These are phyloP conservation scores for Xylocopa sonorina DNA, from an alignment of 1,140 invertebrate genomes.

Conservation along the genomic window DNA sequence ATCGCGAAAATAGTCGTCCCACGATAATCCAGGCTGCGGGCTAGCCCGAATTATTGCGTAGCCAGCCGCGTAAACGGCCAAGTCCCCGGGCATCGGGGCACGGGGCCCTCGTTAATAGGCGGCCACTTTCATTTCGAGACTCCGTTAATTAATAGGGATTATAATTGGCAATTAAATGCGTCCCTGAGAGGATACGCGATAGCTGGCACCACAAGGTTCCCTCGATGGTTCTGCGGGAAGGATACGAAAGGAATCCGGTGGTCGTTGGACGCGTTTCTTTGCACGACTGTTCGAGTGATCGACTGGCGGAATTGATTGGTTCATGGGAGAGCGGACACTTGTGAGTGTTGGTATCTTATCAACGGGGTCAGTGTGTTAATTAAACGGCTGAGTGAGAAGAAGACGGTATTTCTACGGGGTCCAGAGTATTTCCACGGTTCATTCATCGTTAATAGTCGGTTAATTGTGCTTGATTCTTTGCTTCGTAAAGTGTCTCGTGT, in stretches of 20 bases:
- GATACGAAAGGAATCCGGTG: neutral
- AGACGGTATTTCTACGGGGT: too few species aligned
- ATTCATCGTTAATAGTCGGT: too few species aligned
- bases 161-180: constrained; percentile 79
- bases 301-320: neutral
- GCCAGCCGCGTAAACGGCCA: constrained; percentile 72
- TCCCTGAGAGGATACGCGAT: constrained; percentile 23
- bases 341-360: neutral
- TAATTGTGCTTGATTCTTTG: too few species aligned
- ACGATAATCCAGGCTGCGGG: constrained; percentile 76
- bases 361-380: too few species aligned
- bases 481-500: too few species aligned
- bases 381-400: too few species aligned
- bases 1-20: constrained; percentile 75
- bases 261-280: neutral
- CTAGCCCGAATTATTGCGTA: constrained; percentile 76
- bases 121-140: constrained; percentile 74
- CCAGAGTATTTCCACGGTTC: too few species aligned
- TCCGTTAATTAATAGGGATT: constrained; percentile 80
- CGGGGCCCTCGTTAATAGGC: constrained; percentile 68
- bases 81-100: constrained; percentile 58
- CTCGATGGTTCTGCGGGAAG: too few species aligned
- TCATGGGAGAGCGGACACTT: neutral
- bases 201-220: neutral
- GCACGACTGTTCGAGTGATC: neutral